These are phyloP conservation scores for Ploceus nigricollis DNA, from an alignment of 2,113 vertebrate genomes.

Conservation along the genomic window DNA sequence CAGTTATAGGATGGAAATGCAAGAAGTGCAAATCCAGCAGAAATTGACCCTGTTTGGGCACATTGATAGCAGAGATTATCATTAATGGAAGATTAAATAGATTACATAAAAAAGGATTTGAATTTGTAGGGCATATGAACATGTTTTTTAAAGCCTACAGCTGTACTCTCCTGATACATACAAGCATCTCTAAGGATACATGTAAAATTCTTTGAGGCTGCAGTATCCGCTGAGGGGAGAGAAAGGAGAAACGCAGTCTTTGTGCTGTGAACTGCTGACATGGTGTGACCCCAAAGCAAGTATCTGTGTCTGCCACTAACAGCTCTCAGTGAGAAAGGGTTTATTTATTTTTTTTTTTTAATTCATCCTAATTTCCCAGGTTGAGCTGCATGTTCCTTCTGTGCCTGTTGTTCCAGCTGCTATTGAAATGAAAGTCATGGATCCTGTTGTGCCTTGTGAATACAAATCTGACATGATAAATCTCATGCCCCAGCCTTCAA, in stretches of 20 bases:
- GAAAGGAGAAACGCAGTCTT: neutral
- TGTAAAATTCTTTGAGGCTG: constrained; percentile 6
- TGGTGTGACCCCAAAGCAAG: neutral
- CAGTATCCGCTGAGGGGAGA: neutral
- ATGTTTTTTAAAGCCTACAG: neutral
- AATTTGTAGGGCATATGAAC: constrained; percentile 49
- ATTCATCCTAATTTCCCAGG: neutral
- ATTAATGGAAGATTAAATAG: constrained; percentile 61
- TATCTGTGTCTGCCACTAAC: neutral
- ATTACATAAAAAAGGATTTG: constrained; percentile 65
- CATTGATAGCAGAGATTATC: constrained; percentile 58
- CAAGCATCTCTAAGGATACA: neutral
- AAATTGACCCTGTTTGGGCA: constrained; percentile 69
- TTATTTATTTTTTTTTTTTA: neutral
- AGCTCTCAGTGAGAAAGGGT: neutral
- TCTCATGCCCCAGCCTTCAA: neutral
- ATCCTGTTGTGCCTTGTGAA: neutral
- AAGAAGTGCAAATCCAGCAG: constrained; percentile 60
- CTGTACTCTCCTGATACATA: constrained; percentile 5
- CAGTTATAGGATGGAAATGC: constrained; percentile 44
- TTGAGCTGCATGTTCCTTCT: neutral
- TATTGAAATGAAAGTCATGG: constrained; percentile 32
- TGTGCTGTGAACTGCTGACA: neutral
- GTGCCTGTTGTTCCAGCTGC: neutral
- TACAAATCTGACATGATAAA: neutral